These are phyloP conservation scores for Sphinx pinastri DNA, from an alignment of 2,888 invertebrate species.

Conservation along the genomic window DNA sequence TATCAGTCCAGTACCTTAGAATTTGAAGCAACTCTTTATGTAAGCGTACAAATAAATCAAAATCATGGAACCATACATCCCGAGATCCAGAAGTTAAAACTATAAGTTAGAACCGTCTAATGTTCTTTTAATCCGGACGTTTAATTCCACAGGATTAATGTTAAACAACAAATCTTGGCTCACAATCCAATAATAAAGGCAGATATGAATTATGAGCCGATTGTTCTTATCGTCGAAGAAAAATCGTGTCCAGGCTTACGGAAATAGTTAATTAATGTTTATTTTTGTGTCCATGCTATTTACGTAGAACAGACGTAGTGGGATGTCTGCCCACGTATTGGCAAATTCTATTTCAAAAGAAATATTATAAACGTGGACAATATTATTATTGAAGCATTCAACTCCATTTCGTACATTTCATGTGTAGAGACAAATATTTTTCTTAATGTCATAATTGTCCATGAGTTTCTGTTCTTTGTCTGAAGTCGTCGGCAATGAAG, in stretches of 20 bases:
- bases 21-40: not conserved
- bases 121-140: not conserved
- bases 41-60: not conserved
- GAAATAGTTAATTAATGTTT: conserved; percentile 46
- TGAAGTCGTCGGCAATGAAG: too few species aligned
- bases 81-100: not conserved
- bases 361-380: conserved; percentile 13
- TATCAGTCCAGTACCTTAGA: too few species aligned
- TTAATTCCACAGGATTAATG: conserved; percentile 8
- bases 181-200: conserved; percentile 37
- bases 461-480: too few species aligned
- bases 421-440: not conserved
- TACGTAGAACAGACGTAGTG: conserved; percentile 25
- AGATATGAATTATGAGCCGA: conserved; percentile 35
- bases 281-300: conserved; percentile 40
- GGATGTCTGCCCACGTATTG: conserved; percentile 41
- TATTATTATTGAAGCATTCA: not conserved
- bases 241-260: conserved; percentile 34
- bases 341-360: conserved; percentile 37
- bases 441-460: too few species aligned
- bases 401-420: not conserved
- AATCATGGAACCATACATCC: not conserved
- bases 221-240: conserved; percentile 35
- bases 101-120: not conserved
- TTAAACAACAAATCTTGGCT: conserved; percentile 33